phyloP scores from a whole-genome alignment of 1,140 invertebrate species.

The Lethrus apterus region DNA sequence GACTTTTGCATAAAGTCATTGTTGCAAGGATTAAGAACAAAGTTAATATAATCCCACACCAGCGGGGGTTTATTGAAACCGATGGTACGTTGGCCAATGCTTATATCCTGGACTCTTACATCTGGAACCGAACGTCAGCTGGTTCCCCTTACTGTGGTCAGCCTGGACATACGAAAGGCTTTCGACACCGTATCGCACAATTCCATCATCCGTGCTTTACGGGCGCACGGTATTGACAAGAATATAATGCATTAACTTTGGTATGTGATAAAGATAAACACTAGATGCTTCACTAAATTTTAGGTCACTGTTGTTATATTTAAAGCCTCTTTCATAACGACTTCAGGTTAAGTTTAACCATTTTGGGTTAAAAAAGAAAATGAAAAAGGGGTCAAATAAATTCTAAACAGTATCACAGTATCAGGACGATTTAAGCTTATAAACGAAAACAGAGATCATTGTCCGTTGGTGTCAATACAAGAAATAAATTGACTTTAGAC shows the following conservation, averaged over 20 bases:
- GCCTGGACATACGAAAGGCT: slow-evolving; percentile 33
- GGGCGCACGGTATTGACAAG: slow-evolving; percentile 21
- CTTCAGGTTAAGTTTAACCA: too few relatives aligned
- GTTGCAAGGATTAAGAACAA: slow-evolving; percentile 27
- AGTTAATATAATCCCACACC: slow-evolving; percentile 27
- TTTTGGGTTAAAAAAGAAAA: too few relatives aligned
- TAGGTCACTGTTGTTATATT: too few relatives aligned
- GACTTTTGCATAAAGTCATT: slow-evolving; percentile 35
- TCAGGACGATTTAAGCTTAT: too few relatives aligned
- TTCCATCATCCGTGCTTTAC: slow-evolving; percentile 24
- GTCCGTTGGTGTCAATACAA: too few relatives aligned
- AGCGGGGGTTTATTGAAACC: slow-evolving; percentile 32
- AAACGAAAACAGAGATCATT: too few relatives aligned
- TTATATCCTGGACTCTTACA: slow-evolving; percentile 32
- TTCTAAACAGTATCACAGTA: too few relatives aligned
- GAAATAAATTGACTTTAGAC: too few relatives aligned
- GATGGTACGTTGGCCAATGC: slow-evolving; percentile 37
- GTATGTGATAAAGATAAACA: too few relatives aligned
- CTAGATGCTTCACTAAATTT: too few relatives aligned
- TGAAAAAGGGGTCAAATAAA: too few relatives aligned
- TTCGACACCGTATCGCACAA: slow-evolving; percentile 36
- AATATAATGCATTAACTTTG: slow-evolving; percentile 14
- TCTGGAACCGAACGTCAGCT: slow-evolving; percentile 28
- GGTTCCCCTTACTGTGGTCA: slow-evolving; percentile 30
- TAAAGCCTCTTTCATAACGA: too few relatives aligned